Conservation (phyloP, 2,113 vertebrate genomes). For the Ctenomys sociabilis region DNA sequence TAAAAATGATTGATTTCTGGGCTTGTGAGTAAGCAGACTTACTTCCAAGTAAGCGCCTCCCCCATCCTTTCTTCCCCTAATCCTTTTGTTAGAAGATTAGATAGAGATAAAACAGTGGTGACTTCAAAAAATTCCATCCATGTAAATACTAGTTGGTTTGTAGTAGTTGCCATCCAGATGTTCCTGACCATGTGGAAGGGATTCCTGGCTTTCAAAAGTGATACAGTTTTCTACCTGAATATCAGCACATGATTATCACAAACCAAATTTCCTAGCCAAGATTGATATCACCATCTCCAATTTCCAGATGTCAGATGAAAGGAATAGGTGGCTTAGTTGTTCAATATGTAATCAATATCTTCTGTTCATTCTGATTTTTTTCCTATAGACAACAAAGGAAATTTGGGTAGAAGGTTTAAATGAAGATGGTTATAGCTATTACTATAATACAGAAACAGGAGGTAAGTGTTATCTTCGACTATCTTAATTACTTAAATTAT, state of each 20-base stretch:
- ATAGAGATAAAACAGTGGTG: not conserved
- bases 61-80: slow-evolving; percentile 32
- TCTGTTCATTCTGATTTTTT: slow-evolving; percentile 43
- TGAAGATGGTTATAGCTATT: slow-evolving; percentile 94
- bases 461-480: slow-evolving; percentile 85
- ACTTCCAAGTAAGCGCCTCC: not conserved
- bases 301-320: slow-evolving; percentile 1
- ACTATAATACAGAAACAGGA: slow-evolving; percentile 94
- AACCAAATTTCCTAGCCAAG: not conserved
- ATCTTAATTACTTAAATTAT: slow-evolving; percentile 40
- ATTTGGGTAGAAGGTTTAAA: slow-evolving; percentile 93
- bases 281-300: not conserved
- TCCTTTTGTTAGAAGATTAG: slow-evolving; percentile 20
- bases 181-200: not conserved
- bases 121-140: not conserved
- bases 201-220: slow-evolving; percentile 47
- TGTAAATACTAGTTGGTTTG: not conserved
- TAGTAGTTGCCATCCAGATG: not conserved
- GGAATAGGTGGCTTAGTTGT: not conserved
- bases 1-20: slow-evolving; percentile 43
- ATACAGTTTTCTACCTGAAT: not conserved
- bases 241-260: not conserved
- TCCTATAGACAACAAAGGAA: slow-evolving; percentile 76
- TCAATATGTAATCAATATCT: not conserved
- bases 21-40: slow-evolving; percentile 39